Conservation (phyloP, 2,113 vertebrate species). For the Heterotilapia buettikoferi region DNA sequence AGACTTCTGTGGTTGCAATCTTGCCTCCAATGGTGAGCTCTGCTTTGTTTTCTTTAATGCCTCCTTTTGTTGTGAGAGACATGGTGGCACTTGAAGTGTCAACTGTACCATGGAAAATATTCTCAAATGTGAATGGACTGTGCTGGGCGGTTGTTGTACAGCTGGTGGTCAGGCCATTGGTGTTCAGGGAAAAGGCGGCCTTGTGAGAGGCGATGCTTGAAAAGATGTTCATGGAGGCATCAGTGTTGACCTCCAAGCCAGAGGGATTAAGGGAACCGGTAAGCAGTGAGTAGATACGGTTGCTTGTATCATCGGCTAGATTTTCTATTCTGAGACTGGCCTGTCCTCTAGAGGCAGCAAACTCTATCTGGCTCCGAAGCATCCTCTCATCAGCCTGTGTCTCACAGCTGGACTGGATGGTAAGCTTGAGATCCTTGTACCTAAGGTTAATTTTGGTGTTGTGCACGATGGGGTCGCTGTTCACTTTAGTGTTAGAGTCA, state of each 20-base stretch:
- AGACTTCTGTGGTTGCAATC: constrained; percentile 70
- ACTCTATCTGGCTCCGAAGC: constrained; percentile 73
- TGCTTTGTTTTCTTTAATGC: constrained; percentile 73
- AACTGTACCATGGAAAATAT: constrained; percentile 77
- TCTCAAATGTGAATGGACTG: constrained; percentile 77
- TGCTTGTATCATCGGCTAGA: constrained; percentile 69
- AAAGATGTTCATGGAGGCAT: constrained; percentile 72
- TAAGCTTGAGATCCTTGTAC: constrained; percentile 77
- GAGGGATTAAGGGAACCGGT: constrained; percentile 75
- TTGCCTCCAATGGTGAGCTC: constrained; percentile 80
- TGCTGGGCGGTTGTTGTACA: constrained; percentile 78
- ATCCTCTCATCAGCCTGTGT: constrained; percentile 69
- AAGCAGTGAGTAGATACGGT: constrained; percentile 71
- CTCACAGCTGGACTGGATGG: constrained; percentile 74
- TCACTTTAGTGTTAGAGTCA: constrained; percentile 76
- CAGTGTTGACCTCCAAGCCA: constrained; percentile 80
- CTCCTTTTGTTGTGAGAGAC: constrained; percentile 75
- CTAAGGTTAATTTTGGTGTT: constrained; percentile 73
- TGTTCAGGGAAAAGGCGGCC: constrained; percentile 72
- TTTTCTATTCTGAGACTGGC: constrained; percentile 76
- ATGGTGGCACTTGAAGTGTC: constrained; percentile 75
- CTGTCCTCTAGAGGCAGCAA: constrained; percentile 69
- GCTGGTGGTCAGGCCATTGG: constrained; percentile 77
- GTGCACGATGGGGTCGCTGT: constrained; percentile 74
- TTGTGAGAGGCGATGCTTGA: constrained; percentile 79